These are phyloP conservation scores for Ceyx cyanopectus DNA, from an alignment of 2,113 vertebrate species.

Conservation along the genomic window DNA sequence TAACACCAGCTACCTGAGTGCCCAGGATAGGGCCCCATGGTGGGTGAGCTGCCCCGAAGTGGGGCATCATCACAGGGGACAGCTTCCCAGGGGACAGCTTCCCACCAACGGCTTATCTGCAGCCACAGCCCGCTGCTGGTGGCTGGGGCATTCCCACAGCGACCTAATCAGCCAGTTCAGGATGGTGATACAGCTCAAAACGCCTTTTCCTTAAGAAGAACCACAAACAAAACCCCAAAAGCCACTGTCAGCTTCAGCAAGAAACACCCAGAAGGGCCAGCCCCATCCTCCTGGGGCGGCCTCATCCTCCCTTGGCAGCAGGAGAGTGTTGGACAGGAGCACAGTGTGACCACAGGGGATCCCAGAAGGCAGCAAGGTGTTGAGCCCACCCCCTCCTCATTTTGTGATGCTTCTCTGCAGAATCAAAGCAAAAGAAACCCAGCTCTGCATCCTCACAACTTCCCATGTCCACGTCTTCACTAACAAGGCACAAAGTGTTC, in stretches of 20 bases:
- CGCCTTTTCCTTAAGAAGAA: background rate
- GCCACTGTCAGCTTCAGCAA: background rate
- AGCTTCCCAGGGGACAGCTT: background rate
- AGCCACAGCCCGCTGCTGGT: background rate
- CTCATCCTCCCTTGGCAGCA: rapidly evolving
- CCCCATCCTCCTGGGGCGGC: rapidly evolving
- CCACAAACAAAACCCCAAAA: background rate
- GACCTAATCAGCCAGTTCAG: rapidly evolving
- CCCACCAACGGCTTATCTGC: background rate
- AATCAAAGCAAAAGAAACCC: background rate
- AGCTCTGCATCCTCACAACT: background rate
- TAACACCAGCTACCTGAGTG: rapidly evolving
- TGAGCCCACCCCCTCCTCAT: background rate
- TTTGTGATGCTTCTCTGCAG: no score
- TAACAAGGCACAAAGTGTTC: background rate
- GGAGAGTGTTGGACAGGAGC: background rate
- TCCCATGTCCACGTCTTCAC: rapidly evolving
- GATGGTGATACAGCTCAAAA: background rate
- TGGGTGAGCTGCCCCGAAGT: rapidly evolving
- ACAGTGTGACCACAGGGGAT: rapidly evolving
- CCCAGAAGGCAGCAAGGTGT: background rate
- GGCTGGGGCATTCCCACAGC: background rate
- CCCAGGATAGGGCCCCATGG: rapidly evolving
- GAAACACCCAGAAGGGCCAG: rapidly evolving
- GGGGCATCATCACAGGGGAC: rapidly evolving